Base-by-base conservation (phyloP, 2,888 invertebrate species). In the Tenthredo livida region DNA sequence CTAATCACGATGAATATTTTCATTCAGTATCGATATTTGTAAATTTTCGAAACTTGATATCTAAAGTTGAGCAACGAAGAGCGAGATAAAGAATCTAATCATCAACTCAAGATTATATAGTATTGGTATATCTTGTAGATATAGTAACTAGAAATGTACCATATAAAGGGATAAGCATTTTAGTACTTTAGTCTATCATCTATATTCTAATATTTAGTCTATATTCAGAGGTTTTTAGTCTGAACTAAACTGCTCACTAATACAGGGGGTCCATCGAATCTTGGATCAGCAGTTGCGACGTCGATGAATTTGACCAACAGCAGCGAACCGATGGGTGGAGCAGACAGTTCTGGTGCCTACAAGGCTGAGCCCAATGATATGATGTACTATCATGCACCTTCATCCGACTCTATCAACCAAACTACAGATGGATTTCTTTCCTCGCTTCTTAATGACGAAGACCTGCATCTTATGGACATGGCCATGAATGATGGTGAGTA, bases 401-500 rank as follows among this genome's bases (percentile, higher is more conserved):
- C 90, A 43, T 95, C 97, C 3, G 95, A 96, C 73, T 96, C 96
- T 89, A 94, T 96, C 91, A 96, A 96, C 93, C 96, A 96, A 92
- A 97, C 96, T 54, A 95, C 96, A 37, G 98, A 98, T 90, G 97
- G 97, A 70, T 97, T 98, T 91, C 96, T 98, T 61, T 97, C 97
- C 87, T 97, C 97, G 1, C 97, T 98, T 87, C 95, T 98, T 84
- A 97, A 97, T 91, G 98, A 98, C 89, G 98, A 98, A 90, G 98
- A 98, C 91, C 94, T 98, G 54, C 98, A 98, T 91, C 95, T 98
- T 80, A 97, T 98, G 97, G 98, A 98, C 90, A 97, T 98, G 97
- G 97, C 97, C 67, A 96, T 97, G 95, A 97, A 96, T 90, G 97
- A 97, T 94, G 97, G 97, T 97, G 93, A 94, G 96, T 94, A 89